These are phyloP conservation scores for Ips nitidus DNA, from an alignment of 1,140 invertebrate genomes.

Conservation along the genomic window DNA sequence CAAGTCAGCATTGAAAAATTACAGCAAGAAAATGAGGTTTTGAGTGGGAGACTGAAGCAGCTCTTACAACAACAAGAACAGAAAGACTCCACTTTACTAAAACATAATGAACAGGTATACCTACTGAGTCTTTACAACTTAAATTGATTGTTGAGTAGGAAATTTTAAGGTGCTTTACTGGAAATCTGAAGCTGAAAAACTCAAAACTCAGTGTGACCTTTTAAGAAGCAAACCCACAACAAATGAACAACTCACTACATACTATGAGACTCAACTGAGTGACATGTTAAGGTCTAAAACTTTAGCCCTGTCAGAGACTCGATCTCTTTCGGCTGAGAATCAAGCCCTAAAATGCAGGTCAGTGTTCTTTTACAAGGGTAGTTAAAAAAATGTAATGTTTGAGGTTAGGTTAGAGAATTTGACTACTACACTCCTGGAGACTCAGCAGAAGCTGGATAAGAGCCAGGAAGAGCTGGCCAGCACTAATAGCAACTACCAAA, in stretches of 20 bases:
- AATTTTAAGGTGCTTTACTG: slow-evolving; percentile 36
- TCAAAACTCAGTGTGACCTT: slow-evolving; percentile 60
- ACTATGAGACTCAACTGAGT: slow-evolving; percentile 49
- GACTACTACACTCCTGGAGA: slow-evolving; percentile 43
- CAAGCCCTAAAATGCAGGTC: slow-evolving; percentile 41
- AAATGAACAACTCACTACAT: slow-evolving; percentile 46
- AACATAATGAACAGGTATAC: too few relatives aligned
- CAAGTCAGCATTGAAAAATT: slow-evolving; percentile 57
- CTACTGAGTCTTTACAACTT: too few relatives aligned
- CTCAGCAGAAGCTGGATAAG: slow-evolving; percentile 51
- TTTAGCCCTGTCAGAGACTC: slow-evolving; percentile 42
- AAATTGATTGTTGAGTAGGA: too few relatives aligned
- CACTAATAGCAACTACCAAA: slow-evolving; percentile 81
- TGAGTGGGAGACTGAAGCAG: background rate
- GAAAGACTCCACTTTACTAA: too few relatives aligned
- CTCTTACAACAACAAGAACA: too few relatives aligned
- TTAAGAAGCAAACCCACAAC: slow-evolving; percentile 49
- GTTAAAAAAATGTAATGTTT: background rate
- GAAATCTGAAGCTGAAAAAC: slow-evolving; percentile 60
- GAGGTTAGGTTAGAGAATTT: slow-evolving; percentile 47
- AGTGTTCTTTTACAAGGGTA: background rate
- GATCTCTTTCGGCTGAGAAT: slow-evolving; percentile 47
- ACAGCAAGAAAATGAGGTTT: slow-evolving; percentile 54
- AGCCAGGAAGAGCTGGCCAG: slow-evolving; percentile 56
- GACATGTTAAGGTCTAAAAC: slow-evolving; percentile 46